Conservation (phyloP, 2,888 invertebrate species). For the Oscheius sp. region DNA sequence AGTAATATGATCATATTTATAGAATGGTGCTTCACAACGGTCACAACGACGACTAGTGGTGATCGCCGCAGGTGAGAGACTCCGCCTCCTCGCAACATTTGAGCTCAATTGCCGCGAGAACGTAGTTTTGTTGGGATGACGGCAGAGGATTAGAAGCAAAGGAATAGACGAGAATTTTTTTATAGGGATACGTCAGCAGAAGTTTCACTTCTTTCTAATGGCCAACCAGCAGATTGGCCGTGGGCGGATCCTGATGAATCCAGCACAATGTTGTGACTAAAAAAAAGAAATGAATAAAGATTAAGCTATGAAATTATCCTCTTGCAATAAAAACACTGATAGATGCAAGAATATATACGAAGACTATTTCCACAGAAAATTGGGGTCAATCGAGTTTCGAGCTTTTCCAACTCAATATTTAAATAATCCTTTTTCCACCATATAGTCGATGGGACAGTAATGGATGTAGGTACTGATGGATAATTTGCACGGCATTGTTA, state of each 20-base stretch:
- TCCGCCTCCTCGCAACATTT: background rate
- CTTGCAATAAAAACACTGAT: too few relatives aligned
- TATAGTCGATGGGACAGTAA: too few relatives aligned
- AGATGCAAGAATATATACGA: too few relatives aligned
- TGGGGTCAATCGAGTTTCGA: too few relatives aligned
- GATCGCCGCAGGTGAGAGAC: conserved; percentile 25
- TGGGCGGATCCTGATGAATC: conserved; percentile 63
- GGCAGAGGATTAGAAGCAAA: background rate
- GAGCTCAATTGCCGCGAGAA: background rate
- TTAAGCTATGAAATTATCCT: too few relatives aligned
- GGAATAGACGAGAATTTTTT: background rate
- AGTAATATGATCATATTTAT: conserved; percentile 15
- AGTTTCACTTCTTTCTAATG: conserved; percentile 16
- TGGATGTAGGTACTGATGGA: too few relatives aligned
- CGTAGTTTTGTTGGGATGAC: too few relatives aligned
- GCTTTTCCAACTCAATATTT: too few relatives aligned
- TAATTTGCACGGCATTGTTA: too few relatives aligned
- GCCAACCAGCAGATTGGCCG: conserved; percentile 49
- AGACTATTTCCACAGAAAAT: too few relatives aligned
- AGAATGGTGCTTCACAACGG: conserved; percentile 49
- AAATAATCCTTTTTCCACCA: too few relatives aligned
- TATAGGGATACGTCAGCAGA: conserved; percentile 15
- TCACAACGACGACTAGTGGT: background rate
- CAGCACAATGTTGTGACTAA: conserved; percentile 57
- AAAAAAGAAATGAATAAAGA: background rate